Base-by-base conservation (phyloP, 1,140 invertebrate species). In the Hycleus cichorii region DNA sequence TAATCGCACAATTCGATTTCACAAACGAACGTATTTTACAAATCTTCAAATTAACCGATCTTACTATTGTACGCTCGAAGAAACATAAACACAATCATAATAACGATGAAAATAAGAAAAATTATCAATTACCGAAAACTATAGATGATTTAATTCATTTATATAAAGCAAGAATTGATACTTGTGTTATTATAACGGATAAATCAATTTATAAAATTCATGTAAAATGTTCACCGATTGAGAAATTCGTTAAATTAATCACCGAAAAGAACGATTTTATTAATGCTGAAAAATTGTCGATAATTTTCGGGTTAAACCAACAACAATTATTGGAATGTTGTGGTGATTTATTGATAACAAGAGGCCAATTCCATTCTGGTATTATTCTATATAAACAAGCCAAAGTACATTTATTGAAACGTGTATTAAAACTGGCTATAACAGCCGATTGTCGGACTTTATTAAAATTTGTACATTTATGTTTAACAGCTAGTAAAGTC, bases 131-230 rank as follows among this genome's bases (percentile, higher is more conserved):
- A 61, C 73, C 76, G 27, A 73, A 78, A 66, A 74, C 75, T 69
- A 62, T 80, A 63, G 71, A 78, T 63, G 75, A 81, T 74, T 64
- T 81, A 62, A 76, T 76, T 67, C 18, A 18, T 18, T 59, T 81
- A 65, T 69, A 78, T 62, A 69, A 76, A 60, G 73, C 76, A 53
- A 67, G 70, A 59, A 69, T 83, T 44, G 83, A 84, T 78, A 82
- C 84, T 3, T 89, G 87, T 72, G 76, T 89, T 64, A 74, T 90
- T 52, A 78, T 90, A 18, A 89, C 86, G 39, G 83, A 83, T 72
- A 76, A 74, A 64, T 80, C 79, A 66, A 78, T 89, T 43, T 90
- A 87, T 74, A 81, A 83, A 71, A 76, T 88, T 63, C 75, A 78
- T 65, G 74, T 88, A 18, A 83, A 82, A 55, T 77, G 80, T 68